Evolutionary conservation across 2,113 vertebrate genomes (phyloP).

Genomic region (Salminus brasiliensis): DNA sequence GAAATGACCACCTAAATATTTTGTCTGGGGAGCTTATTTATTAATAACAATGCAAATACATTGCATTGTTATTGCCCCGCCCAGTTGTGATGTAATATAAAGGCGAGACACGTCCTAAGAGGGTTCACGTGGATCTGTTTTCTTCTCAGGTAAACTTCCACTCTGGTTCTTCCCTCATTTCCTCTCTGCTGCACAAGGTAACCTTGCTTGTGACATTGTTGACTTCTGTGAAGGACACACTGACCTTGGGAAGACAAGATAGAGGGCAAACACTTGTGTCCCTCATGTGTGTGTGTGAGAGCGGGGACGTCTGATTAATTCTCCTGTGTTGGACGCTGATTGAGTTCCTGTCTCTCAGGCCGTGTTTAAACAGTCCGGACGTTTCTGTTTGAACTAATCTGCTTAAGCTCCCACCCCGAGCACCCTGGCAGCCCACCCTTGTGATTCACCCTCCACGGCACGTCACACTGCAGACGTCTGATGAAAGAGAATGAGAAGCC

Average conservation of each 20-base stretch:
- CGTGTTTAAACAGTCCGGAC: constrained; percentile 35
- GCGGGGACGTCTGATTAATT: constrained; percentile 21
- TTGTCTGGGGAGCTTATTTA: no score
- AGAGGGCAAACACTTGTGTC: constrained; percentile 43
- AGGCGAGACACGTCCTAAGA: no score
- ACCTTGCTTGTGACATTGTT: constrained; percentile 15
- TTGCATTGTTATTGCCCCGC: no score
- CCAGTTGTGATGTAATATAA: no score
- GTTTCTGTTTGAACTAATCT: constrained; percentile 34
- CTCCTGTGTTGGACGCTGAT: constrained; percentile 32
- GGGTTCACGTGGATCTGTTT: no score
- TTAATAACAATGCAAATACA: no score
- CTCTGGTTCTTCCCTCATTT: constrained; percentile 34
- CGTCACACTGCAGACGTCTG: no score
- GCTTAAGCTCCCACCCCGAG: constrained; percentile 8
- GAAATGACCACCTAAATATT: no score
- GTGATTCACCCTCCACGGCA: no score
- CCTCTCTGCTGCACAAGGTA: constrained; percentile 36
- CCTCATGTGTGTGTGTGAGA: background rate
- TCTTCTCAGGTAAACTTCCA: no score
- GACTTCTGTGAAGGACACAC: constrained; percentile 12
- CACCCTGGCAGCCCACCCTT: background rate
- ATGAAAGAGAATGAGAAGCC: no score
- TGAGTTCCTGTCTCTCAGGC: constrained; percentile 46
- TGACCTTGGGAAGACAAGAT: constrained; percentile 33